Evolutionary conservation across 2,888 invertebrate species (phyloP), one percentile per base, ranked within the genome.

Genomic region (Drosophila neonasuta): DNA sequence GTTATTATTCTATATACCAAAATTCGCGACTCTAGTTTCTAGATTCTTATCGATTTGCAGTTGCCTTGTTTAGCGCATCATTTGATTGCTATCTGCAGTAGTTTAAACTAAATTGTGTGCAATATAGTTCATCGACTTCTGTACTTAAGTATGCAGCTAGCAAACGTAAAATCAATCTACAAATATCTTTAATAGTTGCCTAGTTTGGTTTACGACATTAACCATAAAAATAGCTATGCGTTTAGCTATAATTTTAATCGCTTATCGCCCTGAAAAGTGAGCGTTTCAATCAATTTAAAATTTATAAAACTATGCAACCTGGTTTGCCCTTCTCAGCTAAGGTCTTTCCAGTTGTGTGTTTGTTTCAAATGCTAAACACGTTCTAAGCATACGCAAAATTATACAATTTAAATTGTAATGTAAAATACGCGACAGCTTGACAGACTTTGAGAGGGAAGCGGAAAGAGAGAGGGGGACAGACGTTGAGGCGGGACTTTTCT

Each of bases 331-430:
- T 81, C 79, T 77, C 59, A 39, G 46, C 45, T 56, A 64, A 71
- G 76, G 75, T 71, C 61, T 71, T 68, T 64, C 29, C 44, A 46
- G 46, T 34, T 30, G 20, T 45, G 41, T 57, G 41, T 60, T 0
- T 24, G 1, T 24, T 71, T 48, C 1, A 48, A 68, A 81, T 84
- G 77, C 81, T 63, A 67, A 84, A 74, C 80, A 81, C 80, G 84
- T 79, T 81, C 81, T 63, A 67, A 61, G 48, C 55, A 67, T 58
- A 71, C 71, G 62, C 74, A 67, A 72, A 66, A 83, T 79, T 74
- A 72, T 79, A 74, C 79, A 71, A 77, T 68, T 77, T 65, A 61
- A 73, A 71, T 63, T 79, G 81, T 79, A 79, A 81, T 81, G 77
- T 75, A 65, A 75, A 71, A 83, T 77, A 79, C 70, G 72, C 77